Evolutionary conservation across 2,888 invertebrate species (phyloP).

Genomic region (Acrobasis consociella): DNA sequence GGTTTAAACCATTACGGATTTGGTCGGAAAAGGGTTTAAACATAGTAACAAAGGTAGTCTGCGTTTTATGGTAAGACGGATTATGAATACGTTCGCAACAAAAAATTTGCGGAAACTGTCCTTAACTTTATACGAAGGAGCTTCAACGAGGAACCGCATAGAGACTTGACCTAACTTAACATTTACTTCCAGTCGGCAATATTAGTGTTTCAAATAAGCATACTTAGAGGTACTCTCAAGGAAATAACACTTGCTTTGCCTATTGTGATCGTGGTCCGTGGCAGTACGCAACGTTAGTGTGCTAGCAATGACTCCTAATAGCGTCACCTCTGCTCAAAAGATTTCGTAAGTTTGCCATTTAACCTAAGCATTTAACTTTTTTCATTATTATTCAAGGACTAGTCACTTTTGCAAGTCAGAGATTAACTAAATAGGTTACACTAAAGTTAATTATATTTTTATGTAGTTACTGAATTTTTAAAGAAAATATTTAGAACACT

Average conservation of each 20-base stretch:
- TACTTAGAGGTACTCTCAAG: background rate
- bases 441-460: background rate
- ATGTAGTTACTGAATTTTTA: background rate
- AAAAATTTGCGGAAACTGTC: too few relatives aligned
- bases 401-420: background rate
- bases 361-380: constrained; percentile 1
- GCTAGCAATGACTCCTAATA: constrained; percentile 4
- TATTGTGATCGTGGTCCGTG: background rate
- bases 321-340: constrained; percentile 6
- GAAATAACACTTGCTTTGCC: background rate
- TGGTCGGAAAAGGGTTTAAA: too few relatives aligned
- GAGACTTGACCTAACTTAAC: too few relatives aligned
- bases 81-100: too few relatives aligned
- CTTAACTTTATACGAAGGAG: too few relatives aligned
- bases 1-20: too few relatives aligned
- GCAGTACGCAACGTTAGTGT: background rate
- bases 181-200: too few relatives aligned
- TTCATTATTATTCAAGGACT: background rate
- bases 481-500: background rate
- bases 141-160: too few relatives aligned
- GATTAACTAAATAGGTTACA: background rate
- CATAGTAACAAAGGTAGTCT: too few relatives aligned
- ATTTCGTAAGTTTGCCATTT: constrained; percentile 9
- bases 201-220: too few relatives aligned
- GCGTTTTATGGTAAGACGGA: too few relatives aligned